phyloP scores from a whole-genome alignment of 1,140 invertebrate species.

The Drosophila athabasca region DNA sequence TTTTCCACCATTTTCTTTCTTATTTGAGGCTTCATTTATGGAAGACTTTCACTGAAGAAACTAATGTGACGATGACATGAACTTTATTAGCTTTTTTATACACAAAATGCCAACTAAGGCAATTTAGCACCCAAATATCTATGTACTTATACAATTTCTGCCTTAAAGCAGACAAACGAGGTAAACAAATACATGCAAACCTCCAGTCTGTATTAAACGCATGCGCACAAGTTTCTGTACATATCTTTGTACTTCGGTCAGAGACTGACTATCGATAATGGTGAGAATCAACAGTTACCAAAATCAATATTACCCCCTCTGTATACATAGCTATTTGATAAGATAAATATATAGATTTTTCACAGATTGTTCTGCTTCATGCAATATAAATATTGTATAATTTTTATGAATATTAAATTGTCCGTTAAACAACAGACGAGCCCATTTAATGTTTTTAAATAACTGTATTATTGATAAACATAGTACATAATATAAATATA shows the following conservation, averaged over 20 bases:
- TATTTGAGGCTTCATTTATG: conserved; percentile 6
- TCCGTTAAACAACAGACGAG: too few relatives aligned
- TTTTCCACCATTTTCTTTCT: conserved; percentile 13
- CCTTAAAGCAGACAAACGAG: conserved; percentile 54
- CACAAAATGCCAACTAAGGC: conserved; percentile 55
- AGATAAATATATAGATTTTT: neutral
- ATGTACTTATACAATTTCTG: conserved; percentile 55
- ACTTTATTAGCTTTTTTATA: conserved; percentile 28
- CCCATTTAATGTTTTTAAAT: conserved; percentile 14
- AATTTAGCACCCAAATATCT: conserved; percentile 56
- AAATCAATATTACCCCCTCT: conserved; percentile 28
- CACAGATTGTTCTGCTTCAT: too few relatives aligned
- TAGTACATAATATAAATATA: conserved; percentile 1
- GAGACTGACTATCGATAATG: conserved; percentile 45
- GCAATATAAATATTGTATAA: too few relatives aligned
- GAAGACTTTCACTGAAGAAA: conserved; percentile 5
- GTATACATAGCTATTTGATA: conserved; percentile 7
- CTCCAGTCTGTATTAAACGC: conserved; percentile 48
- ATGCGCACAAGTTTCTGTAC: conserved; percentile 37
- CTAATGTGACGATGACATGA: conserved; percentile 15
- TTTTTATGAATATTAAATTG: too few relatives aligned
- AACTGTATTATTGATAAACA: conserved; percentile 5
- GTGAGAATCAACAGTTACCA: conserved; percentile 20
- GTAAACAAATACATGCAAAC: conserved; percentile 79
- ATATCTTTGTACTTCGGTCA: conserved; percentile 15